Evolutionary conservation across 2,113 vertebrate species (phyloP).

Genomic region (Todiramphus chloris): DNA sequence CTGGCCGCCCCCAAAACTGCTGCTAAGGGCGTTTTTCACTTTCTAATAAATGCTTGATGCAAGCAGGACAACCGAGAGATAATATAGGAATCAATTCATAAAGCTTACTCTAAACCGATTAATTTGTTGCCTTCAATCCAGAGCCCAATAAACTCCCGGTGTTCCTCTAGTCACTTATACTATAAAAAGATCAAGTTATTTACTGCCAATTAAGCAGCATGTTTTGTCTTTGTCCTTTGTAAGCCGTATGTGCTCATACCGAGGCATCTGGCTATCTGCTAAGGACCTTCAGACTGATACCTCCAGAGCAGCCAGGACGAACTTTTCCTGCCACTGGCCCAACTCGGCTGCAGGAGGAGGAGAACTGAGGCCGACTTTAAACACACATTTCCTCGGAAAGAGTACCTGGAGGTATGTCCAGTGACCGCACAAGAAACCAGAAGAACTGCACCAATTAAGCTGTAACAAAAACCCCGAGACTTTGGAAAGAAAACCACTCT

Average conservation of each 20-base stretch:
- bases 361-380: constrained; percentile 66
- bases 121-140: constrained; percentile 78
- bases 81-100: constrained; percentile 82
- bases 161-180: constrained; percentile 78
- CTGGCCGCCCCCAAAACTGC: constrained; percentile 56
- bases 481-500: constrained; percentile 87
- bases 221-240: constrained; percentile 81
- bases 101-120: constrained; percentile 82
- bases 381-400: constrained; percentile 76
- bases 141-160: constrained; percentile 76
- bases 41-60: constrained; percentile 68
- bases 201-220: constrained; percentile 82
- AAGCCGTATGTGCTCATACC: constrained; percentile 70
- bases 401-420: constrained; percentile 79
- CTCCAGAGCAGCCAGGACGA: constrained; percentile 49
- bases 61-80: constrained; percentile 65
- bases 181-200: constrained; percentile 86
- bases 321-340: constrained; percentile 74
- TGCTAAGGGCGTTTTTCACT: constrained; percentile 48
- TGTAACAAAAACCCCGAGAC: constrained; percentile 86
- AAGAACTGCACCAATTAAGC: constrained; percentile 85
- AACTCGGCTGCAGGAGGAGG: constrained; percentile 57
- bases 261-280: constrained; percentile 71
- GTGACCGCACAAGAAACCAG: constrained; percentile 85
- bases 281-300: constrained; percentile 67